Conservation (phyloP, 2,888 invertebrate species). For the Drosophila kambysellisi region DNA sequence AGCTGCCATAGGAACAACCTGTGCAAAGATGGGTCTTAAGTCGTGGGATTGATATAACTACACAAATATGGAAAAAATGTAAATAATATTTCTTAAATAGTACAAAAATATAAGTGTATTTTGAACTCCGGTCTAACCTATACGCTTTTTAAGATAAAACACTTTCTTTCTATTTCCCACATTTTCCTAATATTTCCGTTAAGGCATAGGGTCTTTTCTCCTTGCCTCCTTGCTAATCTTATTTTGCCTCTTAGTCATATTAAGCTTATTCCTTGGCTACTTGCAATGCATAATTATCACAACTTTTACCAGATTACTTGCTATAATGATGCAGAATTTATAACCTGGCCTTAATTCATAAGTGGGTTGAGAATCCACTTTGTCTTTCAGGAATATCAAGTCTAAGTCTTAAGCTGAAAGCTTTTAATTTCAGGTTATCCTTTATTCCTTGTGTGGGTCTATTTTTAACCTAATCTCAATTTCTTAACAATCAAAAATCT, state of each 20-base stretch:
- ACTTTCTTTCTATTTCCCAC: neutral
- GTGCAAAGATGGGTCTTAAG: neutral
- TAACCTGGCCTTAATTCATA: neutral
- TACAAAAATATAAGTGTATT: neutral
- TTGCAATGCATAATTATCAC: neutral
- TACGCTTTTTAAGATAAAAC: neutral
- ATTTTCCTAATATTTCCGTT: neutral
- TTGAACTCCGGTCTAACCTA: neutral
- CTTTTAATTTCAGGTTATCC: neutral
- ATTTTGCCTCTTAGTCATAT: neutral
- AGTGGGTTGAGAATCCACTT: neutral
- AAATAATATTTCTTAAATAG: neutral
- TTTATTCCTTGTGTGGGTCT: neutral
- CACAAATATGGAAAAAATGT: neutral
- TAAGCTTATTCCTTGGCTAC: neutral
- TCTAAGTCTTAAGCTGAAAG: neutral
- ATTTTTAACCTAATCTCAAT: neutral
- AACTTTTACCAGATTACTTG: neutral
- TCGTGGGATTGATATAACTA: neutral
- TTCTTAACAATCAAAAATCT: neutral
- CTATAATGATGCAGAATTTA: neutral
- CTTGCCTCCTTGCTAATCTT: neutral
- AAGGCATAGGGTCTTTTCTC: neutral
- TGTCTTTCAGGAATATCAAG: neutral
- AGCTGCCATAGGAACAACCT: too few species aligned